A percentile compares a stretch with the other conserved stretches of the same genome.
These are phyloP conservation scores for Metalampra italica DNA, from an alignment of 2,888 invertebrate species.

Conservation along the genomic window DNA sequence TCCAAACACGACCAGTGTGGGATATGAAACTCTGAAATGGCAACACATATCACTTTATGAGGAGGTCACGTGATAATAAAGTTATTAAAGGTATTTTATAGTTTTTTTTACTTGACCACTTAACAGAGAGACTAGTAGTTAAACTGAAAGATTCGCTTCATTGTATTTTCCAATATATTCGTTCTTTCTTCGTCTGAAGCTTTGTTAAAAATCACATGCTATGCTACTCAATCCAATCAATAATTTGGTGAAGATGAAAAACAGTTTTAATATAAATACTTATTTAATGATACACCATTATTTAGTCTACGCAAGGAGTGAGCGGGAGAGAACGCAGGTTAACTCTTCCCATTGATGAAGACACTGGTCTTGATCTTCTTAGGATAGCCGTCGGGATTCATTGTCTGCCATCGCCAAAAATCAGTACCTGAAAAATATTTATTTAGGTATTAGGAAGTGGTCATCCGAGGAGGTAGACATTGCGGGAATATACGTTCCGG, in stretches of 20 bases:
- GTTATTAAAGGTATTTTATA: neutral
- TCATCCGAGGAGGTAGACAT: neutral
- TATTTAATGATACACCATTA: constrained; percentile 40
- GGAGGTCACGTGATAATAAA: constrained; percentile 24
- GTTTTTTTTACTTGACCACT: neutral
- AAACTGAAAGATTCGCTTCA: too few relatives aligned
- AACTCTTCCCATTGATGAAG: constrained; percentile 67
- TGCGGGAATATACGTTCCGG: too few relatives aligned
- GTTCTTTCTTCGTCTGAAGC: too few relatives aligned
- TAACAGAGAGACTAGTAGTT: neutral
- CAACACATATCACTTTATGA: constrained; percentile 82
- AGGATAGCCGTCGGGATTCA: constrained; percentile 92
- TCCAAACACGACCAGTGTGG: constrained; percentile 91
- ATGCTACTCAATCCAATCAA: neutral
- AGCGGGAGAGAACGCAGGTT: constrained; percentile 20
- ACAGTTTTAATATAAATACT: constrained; percentile 24
- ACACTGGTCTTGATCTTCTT: constrained; percentile 57
- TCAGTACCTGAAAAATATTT: constrained; percentile 83
- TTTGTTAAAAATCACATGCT: neutral
- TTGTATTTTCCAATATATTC: too few relatives aligned
- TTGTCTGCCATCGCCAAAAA: constrained; percentile 96
- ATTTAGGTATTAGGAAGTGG: constrained; percentile 9
- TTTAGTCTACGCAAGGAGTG: neutral
- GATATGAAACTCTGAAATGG: constrained; percentile 91
- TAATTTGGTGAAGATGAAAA: neutral